Conservation (phyloP, 2,113 vertebrate species). For the Gobius niger region DNA sequence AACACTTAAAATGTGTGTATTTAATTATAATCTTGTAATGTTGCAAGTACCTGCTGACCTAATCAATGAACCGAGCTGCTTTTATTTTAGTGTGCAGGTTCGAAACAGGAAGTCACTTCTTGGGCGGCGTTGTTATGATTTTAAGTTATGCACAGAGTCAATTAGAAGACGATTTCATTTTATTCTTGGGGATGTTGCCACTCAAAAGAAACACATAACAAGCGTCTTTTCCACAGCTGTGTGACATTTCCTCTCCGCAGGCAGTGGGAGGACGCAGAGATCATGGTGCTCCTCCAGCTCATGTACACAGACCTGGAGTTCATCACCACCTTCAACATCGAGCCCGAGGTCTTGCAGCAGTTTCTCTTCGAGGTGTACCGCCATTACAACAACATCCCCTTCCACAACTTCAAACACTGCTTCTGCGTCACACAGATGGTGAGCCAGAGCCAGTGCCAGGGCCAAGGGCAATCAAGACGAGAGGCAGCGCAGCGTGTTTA, state of each 20-base stretch:
- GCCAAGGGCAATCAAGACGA: slow-evolving; percentile 4
- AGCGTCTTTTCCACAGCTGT: too few relatives aligned
- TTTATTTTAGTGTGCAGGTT: too few relatives aligned
- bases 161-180: too few relatives aligned
- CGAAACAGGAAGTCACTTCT: too few relatives aligned
- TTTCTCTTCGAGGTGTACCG: slow-evolving; percentile 79
- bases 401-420: slow-evolving; percentile 84
- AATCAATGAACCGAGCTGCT: too few relatives aligned
- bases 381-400: slow-evolving; percentile 83
- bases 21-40: too few relatives aligned
- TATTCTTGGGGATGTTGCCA: too few relatives aligned
- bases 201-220: too few relatives aligned
- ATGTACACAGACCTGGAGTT: slow-evolving; percentile 82
- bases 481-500: background rate
- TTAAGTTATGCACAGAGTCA: too few relatives aligned
- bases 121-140: too few relatives aligned
- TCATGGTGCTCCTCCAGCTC: slow-evolving; percentile 81
- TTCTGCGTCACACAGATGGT: slow-evolving; percentile 84
- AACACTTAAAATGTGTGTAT: too few relatives aligned
- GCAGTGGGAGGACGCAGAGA: slow-evolving; percentile 84
- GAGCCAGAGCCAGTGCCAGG: slow-evolving; percentile 20
- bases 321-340: slow-evolving; percentile 73
- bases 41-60: too few relatives aligned
- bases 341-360: slow-evolving; percentile 77
- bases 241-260: slow-evolving; percentile 45